Conservation (phyloP, 2,113 vertebrate species). For the Tyrannus savana region DNA sequence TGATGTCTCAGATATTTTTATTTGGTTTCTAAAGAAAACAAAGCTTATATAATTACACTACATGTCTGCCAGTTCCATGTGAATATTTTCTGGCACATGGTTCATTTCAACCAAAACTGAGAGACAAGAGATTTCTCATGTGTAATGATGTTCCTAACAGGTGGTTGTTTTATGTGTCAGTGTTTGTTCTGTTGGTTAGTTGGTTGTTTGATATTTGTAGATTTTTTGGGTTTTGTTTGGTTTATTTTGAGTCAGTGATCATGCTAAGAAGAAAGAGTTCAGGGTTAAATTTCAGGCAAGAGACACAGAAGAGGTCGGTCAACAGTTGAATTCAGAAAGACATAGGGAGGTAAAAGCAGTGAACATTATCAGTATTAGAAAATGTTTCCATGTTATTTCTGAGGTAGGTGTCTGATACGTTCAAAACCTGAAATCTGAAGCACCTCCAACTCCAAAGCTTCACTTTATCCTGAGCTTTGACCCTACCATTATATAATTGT, state of each 20-base stretch:
- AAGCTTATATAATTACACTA: neutral
- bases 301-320: neutral
- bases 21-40: neutral
- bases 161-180: neutral
- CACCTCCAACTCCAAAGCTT: neutral
- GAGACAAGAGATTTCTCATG: neutral
- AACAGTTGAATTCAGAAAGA: neutral
- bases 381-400: neutral
- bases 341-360: neutral
- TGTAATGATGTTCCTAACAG: neutral
- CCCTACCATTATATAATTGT: neutral
- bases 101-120: neutral
- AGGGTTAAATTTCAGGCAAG: neutral
- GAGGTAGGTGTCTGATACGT: neutral
- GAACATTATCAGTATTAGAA: neutral
- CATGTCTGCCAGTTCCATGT: neutral
- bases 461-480: neutral
- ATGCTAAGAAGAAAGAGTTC: neutral
- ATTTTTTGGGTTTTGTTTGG: neutral
- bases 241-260: neutral
- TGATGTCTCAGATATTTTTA: neutral
- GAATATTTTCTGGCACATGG: neutral
- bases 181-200: neutral
- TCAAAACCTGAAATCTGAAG: neutral
- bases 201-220: neutral